A percentile compares a stretch with the other conserved stretches of the same genome.
Conservation (phyloP, 2,797 vertebrate species). For the Protosalanx chinensis region DNA sequence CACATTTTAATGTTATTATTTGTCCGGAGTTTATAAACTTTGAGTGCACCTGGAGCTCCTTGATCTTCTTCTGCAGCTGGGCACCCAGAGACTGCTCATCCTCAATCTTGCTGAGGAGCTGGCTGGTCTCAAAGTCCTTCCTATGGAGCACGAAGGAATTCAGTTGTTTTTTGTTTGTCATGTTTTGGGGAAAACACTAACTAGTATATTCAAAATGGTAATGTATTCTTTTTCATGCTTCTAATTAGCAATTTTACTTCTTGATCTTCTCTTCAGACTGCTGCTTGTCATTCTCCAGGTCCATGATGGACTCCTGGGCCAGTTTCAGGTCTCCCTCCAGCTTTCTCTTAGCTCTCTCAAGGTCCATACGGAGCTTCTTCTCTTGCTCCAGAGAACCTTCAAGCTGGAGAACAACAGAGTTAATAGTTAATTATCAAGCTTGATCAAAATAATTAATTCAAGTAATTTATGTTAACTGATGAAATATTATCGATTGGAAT, state of each 20-base stretch:
- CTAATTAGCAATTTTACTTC: slow-evolving; percentile 16
- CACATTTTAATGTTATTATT: no score
- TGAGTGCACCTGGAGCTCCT: slow-evolving; percentile 70
- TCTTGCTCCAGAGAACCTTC: slow-evolving; percentile 58
- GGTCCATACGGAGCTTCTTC: slow-evolving; percentile 57
- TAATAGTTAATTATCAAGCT: no score
- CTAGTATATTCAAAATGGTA: no score
- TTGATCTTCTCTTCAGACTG: slow-evolving; percentile 52
- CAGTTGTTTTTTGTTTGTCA: no score
- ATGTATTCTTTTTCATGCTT: no score
- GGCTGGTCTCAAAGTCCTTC: slow-evolving; percentile 76
- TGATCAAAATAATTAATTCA: background rate
- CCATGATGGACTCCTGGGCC: slow-evolving; percentile 50
- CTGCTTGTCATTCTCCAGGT: slow-evolving; percentile 56
- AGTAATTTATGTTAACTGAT: no score
- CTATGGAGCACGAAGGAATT: slow-evolving; percentile 35
- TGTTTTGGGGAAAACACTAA: no score
- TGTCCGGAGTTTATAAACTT: no score
- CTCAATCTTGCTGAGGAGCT: slow-evolving; percentile 70
- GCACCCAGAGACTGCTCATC: slow-evolving; percentile 68
- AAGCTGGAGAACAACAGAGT: slow-evolving; percentile 33
- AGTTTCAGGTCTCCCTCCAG: slow-evolving; percentile 54
- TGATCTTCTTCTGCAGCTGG: slow-evolving; percentile 78
- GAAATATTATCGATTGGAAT: no score
- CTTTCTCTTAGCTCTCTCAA: slow-evolving; percentile 56